phyloP scores from a whole-genome alignment of 2,797 vertebrate genomes.

The Xenops minutus region DNA sequence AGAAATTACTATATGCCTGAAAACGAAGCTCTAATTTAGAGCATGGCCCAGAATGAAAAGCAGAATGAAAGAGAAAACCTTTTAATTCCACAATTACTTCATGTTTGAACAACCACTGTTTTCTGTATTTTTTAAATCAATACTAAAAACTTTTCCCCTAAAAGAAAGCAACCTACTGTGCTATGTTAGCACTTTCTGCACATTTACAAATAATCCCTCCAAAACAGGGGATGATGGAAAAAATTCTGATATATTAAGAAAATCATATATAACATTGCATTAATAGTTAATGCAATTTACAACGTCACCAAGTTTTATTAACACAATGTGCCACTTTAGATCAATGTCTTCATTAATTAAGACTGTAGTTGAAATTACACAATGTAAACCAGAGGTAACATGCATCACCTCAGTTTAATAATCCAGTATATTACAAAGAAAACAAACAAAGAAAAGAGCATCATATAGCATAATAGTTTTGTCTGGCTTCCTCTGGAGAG shows the following conservation, averaged over 20 bases:
- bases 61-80: not conserved
- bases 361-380: constrained; percentile 6
- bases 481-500: constrained; percentile 95
- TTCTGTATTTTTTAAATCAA: not conserved
- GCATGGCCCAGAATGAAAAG: not conserved
- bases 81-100: not conserved
- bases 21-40: constrained; percentile 58
- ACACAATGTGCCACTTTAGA: not conserved
- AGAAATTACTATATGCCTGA: not conserved
- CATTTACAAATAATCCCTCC: constrained; percentile 16
- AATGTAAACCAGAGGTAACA: not conserved
- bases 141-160: not conserved
- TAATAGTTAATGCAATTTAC: constrained; percentile 51
- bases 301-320: constrained; percentile 4
- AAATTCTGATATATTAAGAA: not conserved
- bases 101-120: not conserved
- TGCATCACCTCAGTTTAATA: constrained; percentile 83
- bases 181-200: not conserved
- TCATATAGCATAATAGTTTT: constrained; percentile 92
- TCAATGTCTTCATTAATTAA: constrained; percentile 10
- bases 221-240: constrained; percentile 20
- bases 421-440: constrained; percentile 97
- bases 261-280: constrained; percentile 6
- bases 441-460: constrained; percentile 92
- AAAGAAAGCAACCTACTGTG: not conserved